Percentiles rank a stretch among this genome's conserved stretches.
phyloP scores from a whole-genome alignment of 2,113 vertebrate genomes.

The Hyla sarda region DNA sequence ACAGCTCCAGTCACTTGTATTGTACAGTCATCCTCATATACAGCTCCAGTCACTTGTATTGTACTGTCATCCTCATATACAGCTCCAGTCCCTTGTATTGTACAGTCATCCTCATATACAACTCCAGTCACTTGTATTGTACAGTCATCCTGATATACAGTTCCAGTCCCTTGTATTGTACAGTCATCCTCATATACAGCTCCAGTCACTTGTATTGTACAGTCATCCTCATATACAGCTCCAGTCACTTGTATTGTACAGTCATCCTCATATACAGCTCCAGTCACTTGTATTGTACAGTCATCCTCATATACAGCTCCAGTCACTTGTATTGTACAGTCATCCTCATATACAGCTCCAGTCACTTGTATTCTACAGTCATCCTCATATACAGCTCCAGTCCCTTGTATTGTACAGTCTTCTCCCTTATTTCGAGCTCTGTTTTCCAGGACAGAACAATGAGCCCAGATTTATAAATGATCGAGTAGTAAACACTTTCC shows the following conservation, averaged over 20 bases:
- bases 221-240: not conserved
- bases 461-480: slow-evolving; percentile 21
- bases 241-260: not conserved
- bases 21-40: not conserved
- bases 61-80: not conserved
- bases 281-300: not conserved
- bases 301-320: not conserved
- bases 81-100: not conserved
- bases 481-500: slow-evolving; percentile 72
- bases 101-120: not conserved
- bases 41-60: not conserved
- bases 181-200: not conserved
- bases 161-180: not conserved
- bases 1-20: not conserved
- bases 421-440: not conserved
- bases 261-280: not conserved
- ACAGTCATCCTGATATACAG: not conserved
- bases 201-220: not conserved
- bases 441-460: not conserved
- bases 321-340: not conserved
- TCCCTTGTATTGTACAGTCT: not conserved
- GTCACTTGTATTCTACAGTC: not conserved
- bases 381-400: not conserved
- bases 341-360: not conserved
- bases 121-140: not conserved